phyloP scores from a whole-genome alignment of 2,888 invertebrate species.

The Cryptocephalus primarius region DNA sequence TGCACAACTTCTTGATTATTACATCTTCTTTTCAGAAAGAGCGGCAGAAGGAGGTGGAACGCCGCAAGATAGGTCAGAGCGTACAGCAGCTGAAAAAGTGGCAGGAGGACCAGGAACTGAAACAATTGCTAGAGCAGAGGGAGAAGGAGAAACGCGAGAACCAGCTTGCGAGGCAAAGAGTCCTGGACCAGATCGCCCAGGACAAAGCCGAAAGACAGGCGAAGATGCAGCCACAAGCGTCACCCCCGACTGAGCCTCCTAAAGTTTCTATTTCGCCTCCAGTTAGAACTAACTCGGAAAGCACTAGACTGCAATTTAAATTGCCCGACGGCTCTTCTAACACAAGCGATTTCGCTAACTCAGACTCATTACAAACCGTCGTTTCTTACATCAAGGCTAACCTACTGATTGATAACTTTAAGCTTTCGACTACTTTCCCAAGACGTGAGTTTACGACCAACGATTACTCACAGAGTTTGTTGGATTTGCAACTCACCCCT shows the following conservation, averaged over 20 bases:
- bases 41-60: conserved; percentile 50
- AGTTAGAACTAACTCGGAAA: conserved; percentile 29
- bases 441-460: conserved; percentile 51
- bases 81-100: conserved; percentile 58
- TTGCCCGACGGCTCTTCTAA: conserved; percentile 70
- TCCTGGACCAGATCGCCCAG: conserved; percentile 74
- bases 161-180: conserved; percentile 60
- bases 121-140: conserved; percentile 60
- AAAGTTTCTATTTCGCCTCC: conserved; percentile 10
- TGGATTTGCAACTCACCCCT: conserved; percentile 60
- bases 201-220: conserved; percentile 63
- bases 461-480: conserved; percentile 46
- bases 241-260: conserved; percentile 4
- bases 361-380: conserved; percentile 50
- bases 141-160: conserved; percentile 68
- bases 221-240: conserved; percentile 18
- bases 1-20: no score
- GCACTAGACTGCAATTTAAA: conserved; percentile 73
- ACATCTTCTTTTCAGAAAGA: conserved; percentile 21
- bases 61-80: conserved; percentile 63
- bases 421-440: conserved; percentile 68
- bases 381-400: conserved; percentile 33
- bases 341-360: conserved; percentile 61
- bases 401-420: conserved; percentile 45
- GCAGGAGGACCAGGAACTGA: conserved; percentile 65